Conservation (phyloP, 2,888 invertebrate genomes). For the Brachylomia viminalis region DNA sequence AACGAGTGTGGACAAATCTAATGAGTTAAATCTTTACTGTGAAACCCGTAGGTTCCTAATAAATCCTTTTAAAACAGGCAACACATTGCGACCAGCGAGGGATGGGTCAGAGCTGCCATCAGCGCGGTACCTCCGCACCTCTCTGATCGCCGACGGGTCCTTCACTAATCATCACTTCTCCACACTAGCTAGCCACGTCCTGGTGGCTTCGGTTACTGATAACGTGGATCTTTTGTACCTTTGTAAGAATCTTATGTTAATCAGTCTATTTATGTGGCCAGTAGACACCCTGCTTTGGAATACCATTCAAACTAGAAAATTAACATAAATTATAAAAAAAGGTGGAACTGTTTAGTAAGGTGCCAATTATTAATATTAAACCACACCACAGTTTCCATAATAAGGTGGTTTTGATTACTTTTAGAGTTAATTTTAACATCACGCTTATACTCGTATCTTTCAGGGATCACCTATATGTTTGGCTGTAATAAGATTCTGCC, state of each 20-base stretch:
- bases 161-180: slow-evolving; percentile 68
- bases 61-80: slow-evolving; percentile 50
- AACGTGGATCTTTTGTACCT: slow-evolving; percentile 67
- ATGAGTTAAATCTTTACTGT: neutral
- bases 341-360: neutral
- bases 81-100: slow-evolving; percentile 66
- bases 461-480: neutral
- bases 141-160: slow-evolving; percentile 70
- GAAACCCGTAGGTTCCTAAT: neutral
- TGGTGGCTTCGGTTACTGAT: slow-evolving; percentile 64
- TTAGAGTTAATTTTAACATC: neutral
- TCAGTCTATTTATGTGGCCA: neutral
- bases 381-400: neutral
- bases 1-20: neutral
- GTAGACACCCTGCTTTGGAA: neutral
- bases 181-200: slow-evolving; percentile 64
- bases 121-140: slow-evolving; percentile 69
- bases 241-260: slow-evolving; percentile 53
- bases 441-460: neutral
- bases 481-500: neutral
- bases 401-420: neutral
- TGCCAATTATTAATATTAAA: neutral
- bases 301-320: neutral
- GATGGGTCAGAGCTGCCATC: slow-evolving; percentile 74
- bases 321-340: neutral